Evolutionary conservation across 2,888 invertebrate genomes (phyloP).

Genomic region (Nematopogon swammerdamellus): DNA sequence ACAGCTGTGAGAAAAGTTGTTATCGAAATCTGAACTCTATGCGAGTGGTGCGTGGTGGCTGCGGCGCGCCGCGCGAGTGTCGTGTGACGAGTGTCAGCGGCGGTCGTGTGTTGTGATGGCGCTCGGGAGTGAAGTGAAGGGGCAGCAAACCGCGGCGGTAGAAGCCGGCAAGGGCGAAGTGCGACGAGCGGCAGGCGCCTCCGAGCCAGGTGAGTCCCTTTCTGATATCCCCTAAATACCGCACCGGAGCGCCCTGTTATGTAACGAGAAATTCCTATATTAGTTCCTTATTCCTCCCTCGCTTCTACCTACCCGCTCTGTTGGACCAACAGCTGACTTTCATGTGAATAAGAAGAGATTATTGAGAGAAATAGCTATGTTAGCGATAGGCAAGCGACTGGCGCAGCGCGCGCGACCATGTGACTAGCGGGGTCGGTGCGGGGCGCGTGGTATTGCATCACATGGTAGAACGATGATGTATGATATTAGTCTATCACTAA

Average conservation of each 20-base stretch:
- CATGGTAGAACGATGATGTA: not conserved
- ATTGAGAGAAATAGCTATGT: too few species aligned
- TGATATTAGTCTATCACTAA: too few species aligned
- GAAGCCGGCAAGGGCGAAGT: not conserved
- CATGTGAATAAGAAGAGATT: not conserved
- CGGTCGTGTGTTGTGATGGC: constrained; percentile 51
- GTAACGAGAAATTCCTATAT: not conserved
- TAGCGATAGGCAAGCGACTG: too few species aligned
- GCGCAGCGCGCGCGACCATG: not conserved
- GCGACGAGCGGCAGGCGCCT: not conserved
- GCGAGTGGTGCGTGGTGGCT: not conserved
- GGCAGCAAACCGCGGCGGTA: not conserved
- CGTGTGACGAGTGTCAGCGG: constrained; percentile 19
- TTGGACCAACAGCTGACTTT: not conserved
- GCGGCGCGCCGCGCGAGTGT: not conserved
- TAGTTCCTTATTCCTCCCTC: not conserved
- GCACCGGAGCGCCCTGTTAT: not conserved
- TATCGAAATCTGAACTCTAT: not conserved
- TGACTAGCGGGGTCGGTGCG: not conserved
- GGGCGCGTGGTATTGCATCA: not conserved
- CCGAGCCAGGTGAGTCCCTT: not conserved
- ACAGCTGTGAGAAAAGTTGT: not conserved
- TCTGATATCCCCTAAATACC: too few species aligned
- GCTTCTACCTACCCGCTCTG: not conserved
- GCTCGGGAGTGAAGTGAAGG: constrained; percentile 55